These are phyloP conservation scores for Xylocopa sonorina DNA, from an alignment of 1,140 invertebrate genomes.

Conservation along the genomic window DNA sequence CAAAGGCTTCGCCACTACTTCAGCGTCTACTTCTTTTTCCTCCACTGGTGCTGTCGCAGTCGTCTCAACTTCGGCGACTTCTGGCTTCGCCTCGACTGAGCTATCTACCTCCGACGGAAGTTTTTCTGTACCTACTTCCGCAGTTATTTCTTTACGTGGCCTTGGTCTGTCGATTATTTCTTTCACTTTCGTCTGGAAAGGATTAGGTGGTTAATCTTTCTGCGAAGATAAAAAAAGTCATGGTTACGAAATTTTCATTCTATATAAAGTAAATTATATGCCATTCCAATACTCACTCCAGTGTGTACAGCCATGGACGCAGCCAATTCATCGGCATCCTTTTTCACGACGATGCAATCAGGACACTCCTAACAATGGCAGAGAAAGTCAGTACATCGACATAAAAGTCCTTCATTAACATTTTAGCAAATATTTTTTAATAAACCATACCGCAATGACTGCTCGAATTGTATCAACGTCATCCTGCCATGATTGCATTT, in stretches of 20 bases:
- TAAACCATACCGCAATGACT: slow-evolving; percentile 46
- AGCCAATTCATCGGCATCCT: slow-evolving; percentile 34
- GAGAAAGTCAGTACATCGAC: no score
- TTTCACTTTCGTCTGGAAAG: background rate
- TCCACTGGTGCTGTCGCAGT: background rate
- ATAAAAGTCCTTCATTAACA: background rate
- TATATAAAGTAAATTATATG: background rate
- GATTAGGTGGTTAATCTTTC: background rate
- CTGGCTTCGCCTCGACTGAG: background rate
- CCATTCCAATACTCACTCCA: slow-evolving; percentile 28
- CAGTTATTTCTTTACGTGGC: background rate
- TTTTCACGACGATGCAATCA: slow-evolving; percentile 12
- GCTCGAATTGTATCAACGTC: slow-evolving; percentile 43
- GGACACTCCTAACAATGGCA: slow-evolving; percentile 58
- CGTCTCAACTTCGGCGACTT: background rate
- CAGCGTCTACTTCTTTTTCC: background rate
- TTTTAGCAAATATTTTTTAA: background rate
- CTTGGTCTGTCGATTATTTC: background rate
- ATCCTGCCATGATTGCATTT: slow-evolving; percentile 52
- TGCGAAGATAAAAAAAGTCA: background rate
- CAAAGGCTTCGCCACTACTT: no score
- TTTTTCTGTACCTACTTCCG: background rate
- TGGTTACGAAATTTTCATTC: background rate
- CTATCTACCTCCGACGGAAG: background rate
- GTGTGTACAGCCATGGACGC: slow-evolving; percentile 16